A percentile compares a stretch with the other conserved stretches of the same genome.
Conservation (phyloP, 2,113 vertebrate species). For the Paracanthobrama guichenoti region DNA sequence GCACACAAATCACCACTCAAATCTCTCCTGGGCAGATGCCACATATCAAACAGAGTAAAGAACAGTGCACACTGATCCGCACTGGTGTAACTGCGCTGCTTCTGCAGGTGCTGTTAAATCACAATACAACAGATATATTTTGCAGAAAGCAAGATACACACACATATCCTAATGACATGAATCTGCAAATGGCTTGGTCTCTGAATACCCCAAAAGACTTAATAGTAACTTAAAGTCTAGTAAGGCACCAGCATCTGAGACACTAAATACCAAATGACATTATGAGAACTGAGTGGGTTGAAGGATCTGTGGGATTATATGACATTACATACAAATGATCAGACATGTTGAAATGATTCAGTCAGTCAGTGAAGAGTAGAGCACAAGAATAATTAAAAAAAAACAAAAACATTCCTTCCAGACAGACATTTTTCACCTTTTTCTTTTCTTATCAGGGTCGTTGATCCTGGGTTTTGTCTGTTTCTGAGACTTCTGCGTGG, state of each 20-base stretch:
- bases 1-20: not conserved
- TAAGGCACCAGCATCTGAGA: not conserved
- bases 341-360: constrained; percentile 3
- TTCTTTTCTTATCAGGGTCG: constrained; percentile 94
- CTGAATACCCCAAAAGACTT: not conserved
- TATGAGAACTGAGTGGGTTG: not conserved
- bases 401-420: not conserved
- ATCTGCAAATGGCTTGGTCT: not conserved
- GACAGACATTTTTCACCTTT: constrained; percentile 88
- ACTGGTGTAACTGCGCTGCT: not conserved
- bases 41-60: too few species aligned
- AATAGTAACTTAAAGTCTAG: not conserved
- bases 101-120: not conserved
- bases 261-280: not conserved
- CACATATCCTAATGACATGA: not conserved
- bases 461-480: constrained; percentile 88
- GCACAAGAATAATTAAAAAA: not conserved
- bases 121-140: not conserved
- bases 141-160: not conserved
- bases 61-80: not conserved
- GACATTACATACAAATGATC: not conserved
- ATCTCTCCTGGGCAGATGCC: not conserved
- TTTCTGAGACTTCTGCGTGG: constrained; percentile 81
- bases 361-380: not conserved
- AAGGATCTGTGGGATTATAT: not conserved